These are phyloP conservation scores for Drosophila obscura DNA, from an alignment of 1,140 invertebrate species.

Conservation along the genomic window DNA sequence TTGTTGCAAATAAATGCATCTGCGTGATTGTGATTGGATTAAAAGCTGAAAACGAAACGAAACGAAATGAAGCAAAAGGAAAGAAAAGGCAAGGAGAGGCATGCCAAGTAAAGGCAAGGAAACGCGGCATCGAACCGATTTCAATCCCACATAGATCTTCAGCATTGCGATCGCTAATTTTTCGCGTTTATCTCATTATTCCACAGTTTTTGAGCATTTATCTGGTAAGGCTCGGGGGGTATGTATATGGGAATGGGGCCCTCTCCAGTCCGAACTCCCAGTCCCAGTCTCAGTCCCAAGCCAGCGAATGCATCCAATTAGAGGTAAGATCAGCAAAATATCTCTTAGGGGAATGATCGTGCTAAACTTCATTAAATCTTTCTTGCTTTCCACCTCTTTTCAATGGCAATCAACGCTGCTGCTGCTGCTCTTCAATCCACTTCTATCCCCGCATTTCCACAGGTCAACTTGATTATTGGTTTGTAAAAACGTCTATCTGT, in stretches of 20 bases:
- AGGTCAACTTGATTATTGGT: constrained; percentile 66
- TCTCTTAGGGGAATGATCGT: constrained; percentile 71
- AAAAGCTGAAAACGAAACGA: constrained; percentile 46
- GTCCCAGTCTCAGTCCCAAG: neutral
- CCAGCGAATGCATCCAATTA: constrained; percentile 70
- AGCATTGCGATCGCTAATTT: constrained; percentile 76
- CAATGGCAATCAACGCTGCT: constrained; percentile 51
- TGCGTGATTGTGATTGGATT: constrained; percentile 83
- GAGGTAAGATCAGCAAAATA: constrained; percentile 48
- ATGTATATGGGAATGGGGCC: constrained; percentile 5
- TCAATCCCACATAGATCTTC: constrained; percentile 45
- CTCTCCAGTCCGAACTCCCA: neutral
- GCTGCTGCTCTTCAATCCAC: constrained; percentile 5
- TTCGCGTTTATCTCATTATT: constrained; percentile 83
- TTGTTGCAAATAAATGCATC: constrained; percentile 69
- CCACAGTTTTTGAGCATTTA: constrained; percentile 82
- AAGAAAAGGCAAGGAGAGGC: no score
- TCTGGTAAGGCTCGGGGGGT: constrained; percentile 55
- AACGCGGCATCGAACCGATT: constrained; percentile 4
- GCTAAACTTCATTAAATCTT: constrained; percentile 83
- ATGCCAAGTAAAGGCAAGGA: neutral
- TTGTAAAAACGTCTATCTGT: constrained; percentile 70
- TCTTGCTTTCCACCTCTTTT: constrained; percentile 51
- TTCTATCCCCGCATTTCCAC: neutral
- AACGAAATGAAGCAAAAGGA: constrained; percentile 9